Evolutionary conservation across 2,888 invertebrate genomes (phyloP), one percentile per base, ranked within the genome.

Genomic region (Phorcus lineatus): DNA sequence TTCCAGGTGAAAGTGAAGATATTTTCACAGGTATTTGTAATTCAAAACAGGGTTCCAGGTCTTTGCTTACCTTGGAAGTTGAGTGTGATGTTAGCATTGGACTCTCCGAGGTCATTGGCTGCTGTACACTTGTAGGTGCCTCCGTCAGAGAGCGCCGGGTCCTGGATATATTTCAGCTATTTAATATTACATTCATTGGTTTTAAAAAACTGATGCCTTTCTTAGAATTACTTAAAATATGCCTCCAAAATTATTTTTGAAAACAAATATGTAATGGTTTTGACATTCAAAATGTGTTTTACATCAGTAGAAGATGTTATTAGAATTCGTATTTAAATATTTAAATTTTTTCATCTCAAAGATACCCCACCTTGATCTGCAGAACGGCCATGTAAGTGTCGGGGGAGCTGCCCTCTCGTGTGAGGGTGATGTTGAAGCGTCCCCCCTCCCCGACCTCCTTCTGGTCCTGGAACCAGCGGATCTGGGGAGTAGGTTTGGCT

Each of bases 61-160:
- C 11, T 1, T 47, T 47, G 6, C 81, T 70, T 85, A 91, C 91
- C 89, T 84, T 87, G 86, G 83, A 90, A 90, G 88, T 99, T 99
- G 93, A 99, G 96, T 93, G 99, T 98, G 95, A 99, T 99, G 94
- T 99, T 99, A 91, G 99, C 99, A 95, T 99, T 99, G 95, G 98
- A 98, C 95, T 99, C 99, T 94, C 99, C 99, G 94, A 96, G 96
- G 94, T 96, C 96, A 95, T 99, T 99, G 95, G 98, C 97, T 91
- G 99, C 99, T 94, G 99, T 99, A 95, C 99, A 99, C 93, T 99
- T 96, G 95, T 99, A 99, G 94, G 97, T 97, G 90, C 99, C 99
- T 91, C 99, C 99, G 94, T 99, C 99, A 92, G 97, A 96, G 92
- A 96, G 96, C 86, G 97, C 97, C 80, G 99, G 99, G 94, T 98